Conservation (phyloP, 2,797 vertebrate species). For the Ceyx erithaca region DNA sequence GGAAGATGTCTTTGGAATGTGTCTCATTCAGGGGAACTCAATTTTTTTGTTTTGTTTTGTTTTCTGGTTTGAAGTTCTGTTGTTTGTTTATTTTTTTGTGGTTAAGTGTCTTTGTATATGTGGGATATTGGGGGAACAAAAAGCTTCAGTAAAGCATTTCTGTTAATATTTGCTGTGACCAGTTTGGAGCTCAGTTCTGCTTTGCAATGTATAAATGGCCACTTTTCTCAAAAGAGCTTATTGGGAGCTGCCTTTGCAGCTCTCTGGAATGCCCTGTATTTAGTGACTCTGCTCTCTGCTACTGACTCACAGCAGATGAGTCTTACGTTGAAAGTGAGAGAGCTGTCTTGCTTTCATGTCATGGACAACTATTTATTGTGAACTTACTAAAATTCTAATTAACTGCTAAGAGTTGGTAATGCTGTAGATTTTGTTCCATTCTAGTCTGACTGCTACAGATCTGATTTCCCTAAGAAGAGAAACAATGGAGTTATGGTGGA, state of each 20-base stretch:
- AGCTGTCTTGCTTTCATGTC: not conserved
- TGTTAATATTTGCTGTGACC: not conserved
- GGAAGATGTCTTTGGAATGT: not conserved
- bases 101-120: not conserved
- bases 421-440: not conserved
- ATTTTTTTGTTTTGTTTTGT: not conserved
- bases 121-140: not conserved
- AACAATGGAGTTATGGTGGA: not conserved
- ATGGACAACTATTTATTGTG: not conserved
- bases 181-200: not conserved
- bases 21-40: not conserved
- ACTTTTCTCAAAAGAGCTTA: not conserved
- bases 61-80: no score
- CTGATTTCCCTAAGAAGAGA: not conserved
- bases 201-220: not conserved
- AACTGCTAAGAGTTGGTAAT: not conserved
- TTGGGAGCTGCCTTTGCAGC: not conserved
- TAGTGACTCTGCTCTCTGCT: not conserved
- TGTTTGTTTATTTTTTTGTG: not conserved
- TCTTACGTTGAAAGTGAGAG: not conserved
- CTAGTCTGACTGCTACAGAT: not conserved
- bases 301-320: not conserved
- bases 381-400: conserved; percentile 23
- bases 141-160: not conserved
- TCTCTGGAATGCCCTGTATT: not conserved